Conservation (phyloP, 2,113 vertebrate species). For the Formicarius rufipectus region DNA sequence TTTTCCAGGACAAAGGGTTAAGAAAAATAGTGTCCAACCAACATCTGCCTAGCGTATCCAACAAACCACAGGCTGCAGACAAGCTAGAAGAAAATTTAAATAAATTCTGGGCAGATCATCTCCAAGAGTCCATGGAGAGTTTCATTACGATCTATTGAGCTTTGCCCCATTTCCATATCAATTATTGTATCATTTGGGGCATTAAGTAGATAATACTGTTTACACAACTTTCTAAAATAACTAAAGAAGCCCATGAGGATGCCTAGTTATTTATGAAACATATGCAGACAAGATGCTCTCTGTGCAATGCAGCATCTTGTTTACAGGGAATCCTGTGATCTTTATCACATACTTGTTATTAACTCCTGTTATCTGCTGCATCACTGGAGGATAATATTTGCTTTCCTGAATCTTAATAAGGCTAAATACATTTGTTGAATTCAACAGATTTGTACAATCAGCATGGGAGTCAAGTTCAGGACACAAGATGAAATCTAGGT, state of each 20-base stretch:
- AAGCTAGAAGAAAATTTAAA: conserved; percentile 21
- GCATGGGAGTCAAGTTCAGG: conserved; percentile 35
- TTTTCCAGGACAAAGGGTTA: neutral
- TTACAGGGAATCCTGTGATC: conserved; percentile 72
- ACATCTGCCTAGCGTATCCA: neutral
- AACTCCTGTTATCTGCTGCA: conserved; percentile 54
- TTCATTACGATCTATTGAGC: conserved; percentile 27
- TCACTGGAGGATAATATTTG: conserved; percentile 65
- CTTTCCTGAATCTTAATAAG: conserved; percentile 61
- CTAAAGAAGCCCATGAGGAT: conserved; percentile 59
- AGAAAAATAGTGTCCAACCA: neutral
- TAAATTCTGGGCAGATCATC: conserved; percentile 54
- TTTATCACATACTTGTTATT: conserved; percentile 61
- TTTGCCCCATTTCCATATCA: conserved; percentile 66
- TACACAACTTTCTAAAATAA: conserved; percentile 61
- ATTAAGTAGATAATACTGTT: conserved; percentile 67
- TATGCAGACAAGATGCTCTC: conserved; percentile 65
- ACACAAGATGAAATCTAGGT: conserved; percentile 35
- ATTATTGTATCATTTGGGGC: conserved; percentile 63
- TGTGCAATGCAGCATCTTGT: conserved; percentile 60
- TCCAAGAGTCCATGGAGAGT: conserved; percentile 15
- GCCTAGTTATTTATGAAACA: conserved; percentile 63
- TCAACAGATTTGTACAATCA: conserved; percentile 48
- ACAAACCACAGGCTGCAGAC: neutral
- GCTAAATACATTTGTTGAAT: conserved; percentile 49